These are phyloP conservation scores for Bombus vancouverensis DNA, from an alignment of 1,140 invertebrate species.

Conservation along the genomic window DNA sequence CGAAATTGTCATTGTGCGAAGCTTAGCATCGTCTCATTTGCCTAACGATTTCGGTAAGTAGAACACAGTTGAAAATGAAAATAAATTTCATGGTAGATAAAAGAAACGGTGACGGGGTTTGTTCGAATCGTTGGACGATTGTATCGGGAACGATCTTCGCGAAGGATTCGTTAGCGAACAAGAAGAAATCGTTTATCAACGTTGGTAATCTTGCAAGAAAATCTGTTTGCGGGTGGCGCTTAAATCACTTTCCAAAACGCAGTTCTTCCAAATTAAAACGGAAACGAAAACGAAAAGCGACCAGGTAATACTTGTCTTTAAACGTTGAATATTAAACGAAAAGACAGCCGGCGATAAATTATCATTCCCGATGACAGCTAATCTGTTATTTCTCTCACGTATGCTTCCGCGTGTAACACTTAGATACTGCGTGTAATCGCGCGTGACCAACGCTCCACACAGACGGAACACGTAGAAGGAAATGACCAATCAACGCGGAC, in stretches of 20 bases:
- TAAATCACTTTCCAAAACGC: neutral
- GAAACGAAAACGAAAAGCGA: too few relatives aligned
- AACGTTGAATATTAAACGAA: neutral
- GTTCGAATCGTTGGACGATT: too few relatives aligned
- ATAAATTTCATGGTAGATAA: neutral
- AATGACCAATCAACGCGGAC: slow-evolving; percentile 69
- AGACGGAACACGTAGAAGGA: slow-evolving; percentile 67
- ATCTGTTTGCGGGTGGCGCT: too few relatives aligned
- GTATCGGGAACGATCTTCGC: too few relatives aligned
- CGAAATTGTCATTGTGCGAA: neutral
- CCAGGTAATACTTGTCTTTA: too few relatives aligned
- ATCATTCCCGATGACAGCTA: slow-evolving; percentile 27
- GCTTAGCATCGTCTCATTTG: neutral
- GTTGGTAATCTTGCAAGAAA: too few relatives aligned
- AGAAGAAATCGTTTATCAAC: too few relatives aligned
- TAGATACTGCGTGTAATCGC: slow-evolving; percentile 54
- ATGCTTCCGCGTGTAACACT: slow-evolving; percentile 65
- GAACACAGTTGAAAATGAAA: too few relatives aligned
- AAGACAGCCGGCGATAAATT: slow-evolving; percentile 16
- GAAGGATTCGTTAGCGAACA: too few relatives aligned
- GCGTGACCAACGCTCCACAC: slow-evolving; percentile 20
- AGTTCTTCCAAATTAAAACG: neutral
- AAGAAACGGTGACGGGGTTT: too few relatives aligned
- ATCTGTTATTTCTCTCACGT: slow-evolving; percentile 55
- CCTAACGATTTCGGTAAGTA: slow-evolving; percentile 29